Evolutionary conservation across 2,888 invertebrate genomes (phyloP), one percentile per base, ranked within the genome.

Genomic region (Habrosyne pyritoides): DNA sequence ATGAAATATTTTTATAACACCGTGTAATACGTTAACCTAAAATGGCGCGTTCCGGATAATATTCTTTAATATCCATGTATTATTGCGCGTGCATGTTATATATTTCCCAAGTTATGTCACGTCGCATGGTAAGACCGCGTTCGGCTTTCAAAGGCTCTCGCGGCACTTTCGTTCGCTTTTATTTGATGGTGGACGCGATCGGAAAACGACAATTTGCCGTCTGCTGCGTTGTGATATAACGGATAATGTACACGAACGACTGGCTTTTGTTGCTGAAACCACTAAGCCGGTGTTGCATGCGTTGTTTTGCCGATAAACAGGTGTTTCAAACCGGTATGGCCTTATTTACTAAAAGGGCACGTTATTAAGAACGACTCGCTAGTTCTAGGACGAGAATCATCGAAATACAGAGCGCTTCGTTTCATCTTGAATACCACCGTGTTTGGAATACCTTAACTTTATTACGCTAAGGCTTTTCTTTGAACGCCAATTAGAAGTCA

Each of bases 141-240:
- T 58, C 69, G 73, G 75, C 71, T 79, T 81, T 72, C 73, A 60
- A 67, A 61, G 67, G 60, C 66, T 74, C 63, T 70, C 59, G 59
- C 53, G 64, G 55, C 57, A 60, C 70, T 75, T 67, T 65, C 66
- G 65, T 67, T 58, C 61, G 61, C 67, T 71, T 66, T 69, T 66
- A 59, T 65, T 64, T 60, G 62, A 64, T 66, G 66, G 57, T 61
- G 56, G 62, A 63, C 59, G 61, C 64, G 59, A 77, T 80, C 73
- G 69, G 73, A 76, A 78, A 69, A 64, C 66, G 55, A 64, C 64
- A 64, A 76, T 79, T 76, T 75, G 64, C 63, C 59, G 59, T 60
- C 52, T 53, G 49, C 55, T 69, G 51, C 14, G 42, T 18, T 18
- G 42, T 66, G 64, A 72, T 66, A 61, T 72, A 72, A 70, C 61